Evolutionary conservation across 2,888 invertebrate species (phyloP).

Genomic region (Acanthosoma haemorrhoidale): DNA sequence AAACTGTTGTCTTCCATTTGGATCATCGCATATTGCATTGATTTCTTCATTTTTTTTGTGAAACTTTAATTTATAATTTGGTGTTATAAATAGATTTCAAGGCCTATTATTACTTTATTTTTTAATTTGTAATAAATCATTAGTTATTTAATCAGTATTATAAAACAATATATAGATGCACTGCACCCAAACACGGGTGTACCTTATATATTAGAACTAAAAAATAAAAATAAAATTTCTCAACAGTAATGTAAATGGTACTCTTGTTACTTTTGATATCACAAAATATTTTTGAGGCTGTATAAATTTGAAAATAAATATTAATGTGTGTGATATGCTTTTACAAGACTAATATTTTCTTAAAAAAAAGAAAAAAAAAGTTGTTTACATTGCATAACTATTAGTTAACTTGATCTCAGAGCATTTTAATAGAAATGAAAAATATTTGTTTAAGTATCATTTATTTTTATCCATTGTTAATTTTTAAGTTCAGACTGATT

Average conservation of each 20-base stretch:
- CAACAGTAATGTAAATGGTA: not conserved
- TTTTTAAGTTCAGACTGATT: not conserved
- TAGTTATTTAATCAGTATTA: not conserved
- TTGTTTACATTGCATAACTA: not conserved
- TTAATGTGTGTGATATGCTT: constrained; percentile 7
- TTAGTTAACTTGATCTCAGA: not conserved
- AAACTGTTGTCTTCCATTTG: constrained; percentile 22
- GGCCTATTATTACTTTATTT: not conserved
- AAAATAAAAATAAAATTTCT: not conserved
- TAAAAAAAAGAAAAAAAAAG: not conserved
- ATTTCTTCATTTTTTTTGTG: not conserved
- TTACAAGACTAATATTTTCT: not conserved
- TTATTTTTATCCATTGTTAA: not conserved
- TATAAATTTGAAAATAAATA: not conserved
- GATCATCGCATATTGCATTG: not conserved
- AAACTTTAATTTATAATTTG: not conserved
- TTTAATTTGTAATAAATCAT: not conserved
- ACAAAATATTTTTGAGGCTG: constrained; percentile 7
- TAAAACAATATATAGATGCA: not conserved
- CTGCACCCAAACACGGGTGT: not conserved
- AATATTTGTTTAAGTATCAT: not conserved
- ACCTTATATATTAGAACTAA: not conserved
- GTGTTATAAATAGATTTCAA: not conserved
- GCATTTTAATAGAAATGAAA: not conserved
- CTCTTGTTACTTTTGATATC: constrained; percentile 9